Evolutionary conservation across 2,113 vertebrate species (phyloP).

Genomic region (Ptilonorhynchus violaceus): DNA sequence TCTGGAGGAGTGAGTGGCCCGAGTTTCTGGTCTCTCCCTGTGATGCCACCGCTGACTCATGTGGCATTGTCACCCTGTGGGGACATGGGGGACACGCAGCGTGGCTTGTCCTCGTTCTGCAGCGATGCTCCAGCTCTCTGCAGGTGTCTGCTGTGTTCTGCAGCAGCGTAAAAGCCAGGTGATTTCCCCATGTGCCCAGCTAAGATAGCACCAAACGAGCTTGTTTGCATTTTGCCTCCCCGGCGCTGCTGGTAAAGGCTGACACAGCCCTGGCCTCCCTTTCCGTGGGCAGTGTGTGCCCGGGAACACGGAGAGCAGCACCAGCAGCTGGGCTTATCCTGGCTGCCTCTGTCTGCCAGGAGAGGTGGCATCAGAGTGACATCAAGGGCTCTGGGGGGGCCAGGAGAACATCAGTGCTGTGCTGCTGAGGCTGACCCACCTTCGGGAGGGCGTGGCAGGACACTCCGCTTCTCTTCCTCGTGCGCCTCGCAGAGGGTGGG

Average conservation of each 20-base stretch:
- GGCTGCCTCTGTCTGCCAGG: neutral
- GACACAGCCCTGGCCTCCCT: neutral
- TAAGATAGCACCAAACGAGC: neutral
- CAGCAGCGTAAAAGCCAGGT: neutral
- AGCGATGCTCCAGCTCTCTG: neutral
- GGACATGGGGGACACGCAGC: accelerated
- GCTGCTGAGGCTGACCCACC: neutral
- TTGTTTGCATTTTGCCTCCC: neutral
- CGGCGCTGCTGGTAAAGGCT: neutral
- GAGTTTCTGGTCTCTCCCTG: neutral
- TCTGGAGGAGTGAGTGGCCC: neutral
- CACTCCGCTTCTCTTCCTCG: neutral
- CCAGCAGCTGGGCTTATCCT: neutral
- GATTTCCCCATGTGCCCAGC: neutral
- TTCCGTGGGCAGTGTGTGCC: neutral
- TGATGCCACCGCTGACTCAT: neutral
- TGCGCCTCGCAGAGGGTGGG: neutral
- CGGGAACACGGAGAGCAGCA: accelerated
- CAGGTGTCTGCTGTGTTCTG: neutral
- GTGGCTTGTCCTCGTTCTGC: neutral
- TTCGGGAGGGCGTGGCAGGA: neutral
- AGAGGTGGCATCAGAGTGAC: neutral
- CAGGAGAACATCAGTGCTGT: neutral
- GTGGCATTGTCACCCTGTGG: neutral
- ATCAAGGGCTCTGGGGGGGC: neutral